phyloP scores from a whole-genome alignment of 2,888 invertebrate species.

The Lochmaea capreae region DNA sequence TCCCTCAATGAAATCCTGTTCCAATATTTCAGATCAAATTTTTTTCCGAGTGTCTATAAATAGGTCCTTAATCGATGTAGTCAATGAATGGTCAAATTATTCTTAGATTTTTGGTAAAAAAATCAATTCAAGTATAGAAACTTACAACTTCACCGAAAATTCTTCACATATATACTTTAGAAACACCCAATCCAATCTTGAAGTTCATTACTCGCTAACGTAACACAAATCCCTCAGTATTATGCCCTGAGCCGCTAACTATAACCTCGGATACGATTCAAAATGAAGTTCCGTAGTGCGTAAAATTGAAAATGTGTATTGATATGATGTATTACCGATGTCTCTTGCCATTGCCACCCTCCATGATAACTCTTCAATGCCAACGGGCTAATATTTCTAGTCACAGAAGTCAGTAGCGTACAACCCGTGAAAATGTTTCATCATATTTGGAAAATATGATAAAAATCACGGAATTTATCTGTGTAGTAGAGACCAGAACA shows the following conservation, averaged over 20 bases:
- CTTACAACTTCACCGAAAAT: conserved; percentile 3
- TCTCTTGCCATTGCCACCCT: conserved; percentile 42
- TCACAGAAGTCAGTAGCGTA: neutral
- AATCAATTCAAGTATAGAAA: conserved; percentile 3
- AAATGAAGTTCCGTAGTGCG: conserved; percentile 57
- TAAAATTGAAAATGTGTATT: conserved; percentile 60
- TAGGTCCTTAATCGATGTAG: no score
- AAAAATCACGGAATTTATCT: no score
- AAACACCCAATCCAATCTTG: conserved; percentile 28
- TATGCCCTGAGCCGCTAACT: conserved; percentile 41
- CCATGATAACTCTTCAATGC: conserved; percentile 38
- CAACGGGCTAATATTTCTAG: conserved; percentile 21
- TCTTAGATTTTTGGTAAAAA: no score
- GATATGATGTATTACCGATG: conserved; percentile 57
- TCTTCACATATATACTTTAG: neutral
- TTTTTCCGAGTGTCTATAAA: no score
- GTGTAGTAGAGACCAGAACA: no score
- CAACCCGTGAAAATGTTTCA: neutral
- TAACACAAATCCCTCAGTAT: conserved; percentile 47
- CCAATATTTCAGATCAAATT: no score
- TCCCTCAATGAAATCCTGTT: no score
- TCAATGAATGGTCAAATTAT: no score
- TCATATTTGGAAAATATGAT: no score
- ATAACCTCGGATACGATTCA: conserved; percentile 51
- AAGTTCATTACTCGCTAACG: conserved; percentile 25